Evolutionary conservation across 2,888 invertebrate genomes (phyloP).

Genomic region (Adineta ricciae): DNA sequence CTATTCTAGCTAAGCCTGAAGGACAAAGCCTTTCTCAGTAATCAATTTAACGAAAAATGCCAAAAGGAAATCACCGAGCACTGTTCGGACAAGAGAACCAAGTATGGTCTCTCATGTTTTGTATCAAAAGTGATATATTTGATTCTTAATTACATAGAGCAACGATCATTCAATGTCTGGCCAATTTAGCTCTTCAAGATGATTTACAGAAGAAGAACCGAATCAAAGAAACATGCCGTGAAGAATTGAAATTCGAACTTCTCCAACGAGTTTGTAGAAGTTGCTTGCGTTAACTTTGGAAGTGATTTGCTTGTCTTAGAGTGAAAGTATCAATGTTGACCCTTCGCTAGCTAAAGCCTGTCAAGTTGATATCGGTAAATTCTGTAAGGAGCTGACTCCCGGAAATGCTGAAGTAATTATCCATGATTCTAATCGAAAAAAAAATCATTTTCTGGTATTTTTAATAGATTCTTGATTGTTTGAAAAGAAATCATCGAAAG

Average conservation of each 20-base stretch:
- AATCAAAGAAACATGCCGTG: slow-evolving; percentile 75
- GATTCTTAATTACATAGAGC: no score
- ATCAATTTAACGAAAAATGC: background rate
- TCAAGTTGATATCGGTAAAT: background rate
- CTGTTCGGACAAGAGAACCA: slow-evolving; percentile 36
- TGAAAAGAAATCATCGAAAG: background rate
- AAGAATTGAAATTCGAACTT: slow-evolving; percentile 77
- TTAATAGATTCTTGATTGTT: background rate
- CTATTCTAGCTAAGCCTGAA: background rate
- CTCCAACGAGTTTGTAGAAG: slow-evolving; percentile 59
- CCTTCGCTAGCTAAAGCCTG: slow-evolving; percentile 22
- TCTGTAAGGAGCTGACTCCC: background rate
- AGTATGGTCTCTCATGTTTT: slow-evolving; percentile 41
- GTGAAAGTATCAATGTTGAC: slow-evolving; percentile 22
- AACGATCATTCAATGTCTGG: slow-evolving; percentile 73
- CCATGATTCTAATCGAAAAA: background rate
- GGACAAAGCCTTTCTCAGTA: background rate
- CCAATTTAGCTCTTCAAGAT: slow-evolving; percentile 79
- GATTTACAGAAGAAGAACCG: slow-evolving; percentile 62
- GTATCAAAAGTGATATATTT: no score
- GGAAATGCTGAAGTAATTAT: slow-evolving; percentile 24
- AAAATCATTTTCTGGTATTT: background rate
- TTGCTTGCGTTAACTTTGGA: slow-evolving; percentile 38
- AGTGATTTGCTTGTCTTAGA: slow-evolving; percentile 42
- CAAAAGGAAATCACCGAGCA: slow-evolving; percentile 9